phyloP scores from a whole-genome alignment of 2,797 vertebrate species.

The Aphelocoma californica region DNA sequence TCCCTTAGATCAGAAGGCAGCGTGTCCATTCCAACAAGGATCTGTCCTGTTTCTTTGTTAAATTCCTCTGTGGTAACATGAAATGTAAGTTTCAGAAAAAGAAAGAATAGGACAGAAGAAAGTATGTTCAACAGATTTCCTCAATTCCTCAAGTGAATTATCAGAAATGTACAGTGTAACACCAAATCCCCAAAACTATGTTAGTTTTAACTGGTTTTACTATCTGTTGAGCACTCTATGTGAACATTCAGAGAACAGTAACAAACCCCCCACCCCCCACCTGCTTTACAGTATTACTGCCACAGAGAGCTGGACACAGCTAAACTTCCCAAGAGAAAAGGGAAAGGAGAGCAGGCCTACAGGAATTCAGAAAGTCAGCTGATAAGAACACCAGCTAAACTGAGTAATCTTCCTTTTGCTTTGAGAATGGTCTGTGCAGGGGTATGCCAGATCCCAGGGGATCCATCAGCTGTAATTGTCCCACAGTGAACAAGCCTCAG shows the following conservation, averaged over 20 bases:
- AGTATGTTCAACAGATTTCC: neutral
- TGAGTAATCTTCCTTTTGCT: neutral
- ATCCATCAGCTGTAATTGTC: neutral
- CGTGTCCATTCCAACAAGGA: conserved; percentile 91
- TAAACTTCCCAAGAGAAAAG: neutral
- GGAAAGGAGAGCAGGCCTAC: neutral
- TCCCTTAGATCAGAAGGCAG: conserved; percentile 92
- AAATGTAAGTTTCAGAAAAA: neutral
- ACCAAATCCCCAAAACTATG: neutral
- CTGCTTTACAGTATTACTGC: neutral
- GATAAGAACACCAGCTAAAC: neutral
- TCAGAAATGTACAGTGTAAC: neutral
- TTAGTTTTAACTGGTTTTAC: neutral
- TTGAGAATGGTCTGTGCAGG: neutral
- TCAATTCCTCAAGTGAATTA: neutral
- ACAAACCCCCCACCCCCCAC: rapidly evolving
- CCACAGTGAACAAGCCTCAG: neutral
- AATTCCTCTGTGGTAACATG: conserved; percentile 84
- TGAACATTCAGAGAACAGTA: neutral
- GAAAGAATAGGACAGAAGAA: neutral
- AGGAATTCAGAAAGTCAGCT: neutral
- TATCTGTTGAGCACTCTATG: neutral
- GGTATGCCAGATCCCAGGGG: neutral
- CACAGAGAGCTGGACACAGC: neutral
- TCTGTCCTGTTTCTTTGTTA: conserved; percentile 93